Evolutionary conservation across 2,797 vertebrate genomes (phyloP).

Genomic region (Euphonia xanthogaster): DNA sequence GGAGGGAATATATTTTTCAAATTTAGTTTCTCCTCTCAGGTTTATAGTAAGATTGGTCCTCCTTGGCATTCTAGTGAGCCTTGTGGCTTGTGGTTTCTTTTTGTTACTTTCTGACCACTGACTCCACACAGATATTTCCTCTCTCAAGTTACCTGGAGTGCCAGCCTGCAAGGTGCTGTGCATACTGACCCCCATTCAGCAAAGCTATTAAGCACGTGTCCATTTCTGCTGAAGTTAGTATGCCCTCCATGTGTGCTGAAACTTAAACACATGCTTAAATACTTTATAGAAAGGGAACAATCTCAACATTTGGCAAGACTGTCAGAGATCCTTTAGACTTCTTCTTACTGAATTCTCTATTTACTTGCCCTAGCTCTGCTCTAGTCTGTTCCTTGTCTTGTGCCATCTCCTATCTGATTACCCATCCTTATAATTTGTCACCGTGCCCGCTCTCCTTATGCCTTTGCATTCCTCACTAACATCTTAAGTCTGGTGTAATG

Average conservation of each 20-base stretch:
- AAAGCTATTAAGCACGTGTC: not conserved
- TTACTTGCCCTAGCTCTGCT: not conserved
- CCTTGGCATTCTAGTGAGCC: not conserved
- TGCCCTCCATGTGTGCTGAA: not conserved
- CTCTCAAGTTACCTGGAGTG: not conserved
- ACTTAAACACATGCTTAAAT: conserved; percentile 12
- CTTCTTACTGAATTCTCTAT: not conserved
- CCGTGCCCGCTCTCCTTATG: not conserved
- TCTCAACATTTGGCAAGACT: not conserved
- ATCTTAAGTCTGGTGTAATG: not conserved
- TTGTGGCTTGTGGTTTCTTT: not conserved
- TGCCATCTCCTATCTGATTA: not conserved
- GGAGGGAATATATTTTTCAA: not conserved
- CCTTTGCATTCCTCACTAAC: not conserved
- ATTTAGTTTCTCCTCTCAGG: not conserved
- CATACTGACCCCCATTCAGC: not conserved
- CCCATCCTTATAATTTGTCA: not conserved
- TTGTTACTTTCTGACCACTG: not conserved
- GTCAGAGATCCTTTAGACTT: not conserved
- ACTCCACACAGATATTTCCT: not conserved
- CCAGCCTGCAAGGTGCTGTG: not conserved
- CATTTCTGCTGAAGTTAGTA: not conserved
- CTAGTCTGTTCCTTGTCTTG: not conserved
- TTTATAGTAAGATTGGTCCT: not conserved
- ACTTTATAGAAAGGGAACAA: not conserved